Base-by-base conservation (phyloP, 2,888 invertebrate species). In the Drosophila infuscata region DNA sequence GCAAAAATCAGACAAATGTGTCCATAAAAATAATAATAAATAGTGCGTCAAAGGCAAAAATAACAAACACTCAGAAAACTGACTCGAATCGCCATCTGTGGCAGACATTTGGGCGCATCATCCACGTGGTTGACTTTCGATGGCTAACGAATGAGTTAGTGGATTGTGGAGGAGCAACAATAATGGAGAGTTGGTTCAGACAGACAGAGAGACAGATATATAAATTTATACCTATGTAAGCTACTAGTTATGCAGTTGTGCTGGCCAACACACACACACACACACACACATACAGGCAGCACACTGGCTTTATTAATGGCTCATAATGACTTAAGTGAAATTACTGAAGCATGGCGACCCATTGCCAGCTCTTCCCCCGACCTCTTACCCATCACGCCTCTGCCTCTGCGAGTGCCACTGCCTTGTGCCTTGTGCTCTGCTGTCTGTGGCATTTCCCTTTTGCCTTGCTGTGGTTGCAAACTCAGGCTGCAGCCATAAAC, bases 271-370 rank as follows among this genome's bases (percentile, higher is more conserved):
- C 29, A 29, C 12, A 29, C 8, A 20, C 8, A 48, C 25, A 25
- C 25, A 46, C 38, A 38, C 12, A 15, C n/a, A 20, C 15, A 9
- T n/a, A n/a, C 12, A 6, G 51, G 32, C 52, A 15, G 20, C 32
- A 8, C 33, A 33, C 76, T 74, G 87, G 83, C 87, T 87, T 87
- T 87, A 87, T 87, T 87, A 87, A 87, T 87, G 90, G 89, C 84
- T 87, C 88, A 83, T 88, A 88, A 88, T 88, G 88, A 88, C 83
- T 92, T 85, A 88, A 91, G 89, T 91, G 89, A 92, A 92, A 90
- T 91, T 91, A 91, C 91, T 91, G 92, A 92, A 91, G 92, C 92
- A 89, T 81, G 66, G 69, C 82, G 49, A 61, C 70, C 59, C 72
- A 67, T 60, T 63, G 53, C 59, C 75, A 58, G 51, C 67, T 20